These are phyloP conservation scores for Tetragnatha versicolor DNA, from an alignment of 1,140 invertebrate genomes.

Conservation along the genomic window DNA sequence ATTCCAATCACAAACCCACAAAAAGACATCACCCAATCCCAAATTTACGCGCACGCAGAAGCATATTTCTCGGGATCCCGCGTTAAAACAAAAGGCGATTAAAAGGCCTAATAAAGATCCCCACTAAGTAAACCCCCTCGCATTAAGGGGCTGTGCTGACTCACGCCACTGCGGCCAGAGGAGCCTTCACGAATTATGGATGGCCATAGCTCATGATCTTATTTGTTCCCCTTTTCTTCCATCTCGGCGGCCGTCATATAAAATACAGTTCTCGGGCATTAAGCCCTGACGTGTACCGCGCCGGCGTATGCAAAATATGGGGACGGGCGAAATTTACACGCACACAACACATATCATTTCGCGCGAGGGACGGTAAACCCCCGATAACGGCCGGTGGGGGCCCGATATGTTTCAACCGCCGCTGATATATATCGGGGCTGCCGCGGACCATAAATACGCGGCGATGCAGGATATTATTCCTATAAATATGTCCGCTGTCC, in stretches of 20 bases:
- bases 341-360: slow-evolving; percentile 55
- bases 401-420: slow-evolving; percentile 54
- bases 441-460: slow-evolving; percentile 48
- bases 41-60: no score
- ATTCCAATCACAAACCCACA: no score
- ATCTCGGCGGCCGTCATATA: slow-evolving; percentile 51
- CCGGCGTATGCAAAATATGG: slow-evolving; percentile 55
- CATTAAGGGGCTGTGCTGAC: neutral
- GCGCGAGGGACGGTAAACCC: slow-evolving; percentile 28
- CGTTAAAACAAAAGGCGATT: no score
- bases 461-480: slow-evolving; percentile 54
- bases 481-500: slow-evolving; percentile 56
- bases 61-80: no score
- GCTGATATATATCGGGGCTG: slow-evolving; percentile 54
- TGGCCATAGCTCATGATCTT: slow-evolving; percentile 53
- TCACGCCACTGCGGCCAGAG: slow-evolving; percentile 21
- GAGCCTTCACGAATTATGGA: slow-evolving; percentile 54
- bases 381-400: slow-evolving; percentile 47
- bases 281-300: slow-evolving; percentile 47
- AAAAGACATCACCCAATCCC: no score
- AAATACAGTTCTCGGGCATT: slow-evolving; percentile 55
- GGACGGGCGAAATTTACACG: slow-evolving; percentile 55
- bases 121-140: slow-evolving; percentile 9
- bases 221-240: slow-evolving; percentile 54
- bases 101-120: no score